A percentile compares a stretch with the other conserved stretches of the same genome.
phyloP scores from a whole-genome alignment of 2,113 vertebrate species.

The Carlito syrichta region DNA sequence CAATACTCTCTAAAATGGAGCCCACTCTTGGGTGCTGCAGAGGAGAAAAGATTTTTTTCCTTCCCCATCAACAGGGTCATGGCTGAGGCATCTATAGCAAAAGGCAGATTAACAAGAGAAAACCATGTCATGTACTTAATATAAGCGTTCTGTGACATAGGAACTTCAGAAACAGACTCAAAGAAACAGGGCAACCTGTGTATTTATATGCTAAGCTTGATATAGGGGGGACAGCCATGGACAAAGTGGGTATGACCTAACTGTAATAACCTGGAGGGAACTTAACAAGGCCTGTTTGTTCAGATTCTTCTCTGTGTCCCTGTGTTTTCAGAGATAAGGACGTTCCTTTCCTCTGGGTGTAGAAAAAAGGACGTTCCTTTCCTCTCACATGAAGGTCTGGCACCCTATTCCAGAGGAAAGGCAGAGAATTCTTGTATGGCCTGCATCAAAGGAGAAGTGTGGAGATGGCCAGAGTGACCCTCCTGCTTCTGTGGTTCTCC shows the following conservation, averaged over 20 bases:
- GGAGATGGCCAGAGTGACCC: neutral
- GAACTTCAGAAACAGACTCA: neutral
- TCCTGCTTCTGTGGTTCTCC: neutral
- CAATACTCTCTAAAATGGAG: neutral
- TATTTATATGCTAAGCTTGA: neutral
- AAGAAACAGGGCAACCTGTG: neutral
- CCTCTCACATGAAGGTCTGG: neutral
- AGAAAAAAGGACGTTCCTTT: neutral
- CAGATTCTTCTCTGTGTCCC: neutral
- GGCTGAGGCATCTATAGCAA: neutral
- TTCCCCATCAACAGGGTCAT: neutral
- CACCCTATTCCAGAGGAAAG: neutral
- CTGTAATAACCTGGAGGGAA: neutral
- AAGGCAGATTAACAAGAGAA: neutral
- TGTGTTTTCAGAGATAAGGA: neutral
- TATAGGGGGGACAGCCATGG: neutral
- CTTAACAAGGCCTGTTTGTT: neutral
- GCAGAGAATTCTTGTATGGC: neutral
- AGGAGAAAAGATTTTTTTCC: neutral
- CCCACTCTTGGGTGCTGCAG: too few relatives aligned
- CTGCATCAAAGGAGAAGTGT: neutral
- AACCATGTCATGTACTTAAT: neutral
- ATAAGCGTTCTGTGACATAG: neutral
- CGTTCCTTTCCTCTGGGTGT: neutral
- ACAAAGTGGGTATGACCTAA: neutral